Base-by-base conservation (phyloP, 2,888 invertebrate species). In the Trissoscelio sp. region DNA sequence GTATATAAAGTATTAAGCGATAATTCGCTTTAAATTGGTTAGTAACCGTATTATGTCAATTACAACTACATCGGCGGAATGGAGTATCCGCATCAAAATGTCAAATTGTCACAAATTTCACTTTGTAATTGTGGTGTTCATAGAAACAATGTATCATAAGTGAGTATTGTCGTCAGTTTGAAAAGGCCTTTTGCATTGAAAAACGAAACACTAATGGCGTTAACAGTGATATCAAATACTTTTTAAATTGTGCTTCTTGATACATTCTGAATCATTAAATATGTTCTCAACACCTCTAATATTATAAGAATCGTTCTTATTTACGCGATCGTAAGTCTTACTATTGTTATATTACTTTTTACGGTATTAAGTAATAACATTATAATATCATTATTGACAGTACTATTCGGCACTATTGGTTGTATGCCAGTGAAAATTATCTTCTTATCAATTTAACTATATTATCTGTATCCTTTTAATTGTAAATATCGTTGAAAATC, bases 371-470 rank as follows among this genome's bases (percentile, higher is more conserved):
- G 57, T 58, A 60, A 62, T 51, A 62, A 62, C 24, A 22, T 78
- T 67, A 64, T 24, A 42, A 44, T 79, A 80, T 74, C 14, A 67
- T 51, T 74, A 74, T 80, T 69, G 74, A 80, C 74, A 80, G 60
- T 74, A 80, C 80, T 80, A 80, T 75, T 70, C 74, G 80, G 80
- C 80, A 80, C 80, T 80, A 80, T 80, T 80, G 80, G 80, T 80
- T 80, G 69, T 75, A 69, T 80, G 80, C 80, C 79, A 80, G 60
- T 74, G 74, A 74, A 74, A 80, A 69, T 67, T 74, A 74, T 67
- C 31, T 9, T 60, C 69, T 69, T 77, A 69, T 62, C 34, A 31
- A 34, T 44, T 75, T 75, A 75, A 44, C 55, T 77, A 57, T 64
- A 55, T 60, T 60, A 60, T 46, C n/a, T 22, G 64, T 62, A 66